Conservation (phyloP, 92 coral and sea anemone species). For the Actinostola sp. region DNA sequence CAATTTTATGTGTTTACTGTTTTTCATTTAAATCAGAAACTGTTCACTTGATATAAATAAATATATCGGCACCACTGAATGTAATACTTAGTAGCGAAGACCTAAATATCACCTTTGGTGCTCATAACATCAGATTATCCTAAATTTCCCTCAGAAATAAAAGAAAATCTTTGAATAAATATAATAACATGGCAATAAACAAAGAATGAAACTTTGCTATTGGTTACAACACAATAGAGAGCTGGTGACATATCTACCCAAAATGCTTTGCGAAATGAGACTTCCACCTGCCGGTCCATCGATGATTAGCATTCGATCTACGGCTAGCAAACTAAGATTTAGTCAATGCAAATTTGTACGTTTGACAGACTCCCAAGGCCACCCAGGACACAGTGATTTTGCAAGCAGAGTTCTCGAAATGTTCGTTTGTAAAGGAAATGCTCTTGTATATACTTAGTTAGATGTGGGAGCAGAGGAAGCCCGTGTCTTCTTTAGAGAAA, state of each 20-base stretch:
- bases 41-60: not conserved
- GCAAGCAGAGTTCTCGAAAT: not conserved
- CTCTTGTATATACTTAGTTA: no score
- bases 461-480: no score
- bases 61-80: not conserved
- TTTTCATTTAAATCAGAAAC: not conserved
- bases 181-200: slow-evolving; percentile 9
- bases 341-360: slow-evolving; percentile 44
- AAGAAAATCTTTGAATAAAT: not conserved
- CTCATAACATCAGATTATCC: slow-evolving; percentile 12
- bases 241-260: slow-evolving; percentile 47
- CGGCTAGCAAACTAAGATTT: slow-evolving; percentile 42
- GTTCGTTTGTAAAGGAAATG: no score
- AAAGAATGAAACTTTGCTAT: slow-evolving; percentile 16
- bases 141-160: not conserved
- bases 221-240: slow-evolving; percentile 64
- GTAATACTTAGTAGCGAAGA: slow-evolving; percentile 2
- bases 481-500: not conserved
- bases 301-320: slow-evolving; percentile 60
- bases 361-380: slow-evolving; percentile 30
- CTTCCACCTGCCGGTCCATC: slow-evolving; percentile 68
- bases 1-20: slow-evolving; percentile 2
- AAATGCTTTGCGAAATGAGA: slow-evolving; percentile 50
- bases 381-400: slow-evolving; percentile 23
- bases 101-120: not conserved